Conservation (phyloP, 2,113 vertebrate genomes). For the Platysternon megacephalum region DNA sequence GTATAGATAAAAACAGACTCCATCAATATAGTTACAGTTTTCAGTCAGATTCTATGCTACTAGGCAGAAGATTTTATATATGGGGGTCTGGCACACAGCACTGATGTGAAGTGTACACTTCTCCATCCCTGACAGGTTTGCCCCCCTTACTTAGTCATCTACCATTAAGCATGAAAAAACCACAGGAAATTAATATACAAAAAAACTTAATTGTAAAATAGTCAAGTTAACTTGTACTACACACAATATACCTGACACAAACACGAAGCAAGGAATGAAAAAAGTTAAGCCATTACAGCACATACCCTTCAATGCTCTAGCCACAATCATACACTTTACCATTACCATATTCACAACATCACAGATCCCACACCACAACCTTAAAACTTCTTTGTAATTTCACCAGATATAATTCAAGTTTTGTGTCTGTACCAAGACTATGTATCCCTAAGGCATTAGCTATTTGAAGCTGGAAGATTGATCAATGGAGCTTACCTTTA, state of each 20-base stretch:
- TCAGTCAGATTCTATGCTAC: background rate
- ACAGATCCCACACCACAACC: background rate
- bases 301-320: background rate
- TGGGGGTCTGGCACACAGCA: background rate
- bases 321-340: background rate
- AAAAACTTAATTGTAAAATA: background rate
- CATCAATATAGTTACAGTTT: background rate
- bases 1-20: background rate
- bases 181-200: background rate
- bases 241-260: background rate
- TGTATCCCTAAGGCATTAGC: background rate
- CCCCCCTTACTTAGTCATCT: background rate
- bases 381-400: background rate
- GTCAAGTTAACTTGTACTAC: background rate
- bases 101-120: background rate
- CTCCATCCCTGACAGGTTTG: background rate
- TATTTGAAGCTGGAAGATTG: rapidly evolving
- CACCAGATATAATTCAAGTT: background rate
- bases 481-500: background rate
- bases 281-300: background rate
- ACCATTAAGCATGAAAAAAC: background rate
- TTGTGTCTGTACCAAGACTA: background rate
- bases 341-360: background rate
- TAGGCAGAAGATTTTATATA: background rate
- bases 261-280: background rate